Evolutionary conservation across 2,888 invertebrate species (phyloP).

Genomic region (Lagria hirta): DNA sequence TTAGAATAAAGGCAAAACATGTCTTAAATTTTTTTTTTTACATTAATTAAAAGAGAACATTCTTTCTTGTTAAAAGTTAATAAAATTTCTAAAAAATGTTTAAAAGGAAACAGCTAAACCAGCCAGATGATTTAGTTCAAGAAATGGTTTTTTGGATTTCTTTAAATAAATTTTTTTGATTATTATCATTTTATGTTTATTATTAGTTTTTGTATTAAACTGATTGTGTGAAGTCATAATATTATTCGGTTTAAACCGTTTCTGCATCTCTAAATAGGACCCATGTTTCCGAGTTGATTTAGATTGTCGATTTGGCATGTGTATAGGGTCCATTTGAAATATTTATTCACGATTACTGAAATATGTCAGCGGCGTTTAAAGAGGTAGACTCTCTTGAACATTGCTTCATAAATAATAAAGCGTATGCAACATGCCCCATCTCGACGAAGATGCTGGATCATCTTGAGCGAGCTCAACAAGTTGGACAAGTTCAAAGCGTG

Average conservation of each 20-base stretch:
- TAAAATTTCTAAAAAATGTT: no score
- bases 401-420: constrained; percentile 43
- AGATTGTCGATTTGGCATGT: constrained; percentile 31
- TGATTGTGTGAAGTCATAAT: no score
- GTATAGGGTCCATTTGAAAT: constrained; percentile 34
- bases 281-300: constrained; percentile 16
- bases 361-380: constrained; percentile 38
- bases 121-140: no score
- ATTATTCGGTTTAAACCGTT: constrained; percentile 2
- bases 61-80: no score
- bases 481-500: constrained; percentile 22
- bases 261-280: constrained; percentile 9
- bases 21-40: no score
- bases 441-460: constrained; percentile 35
- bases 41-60: no score
- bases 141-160: no score
- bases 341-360: constrained; percentile 39
- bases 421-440: constrained; percentile 34
- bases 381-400: constrained; percentile 33
- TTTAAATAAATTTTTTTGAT: no score
- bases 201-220: no score
- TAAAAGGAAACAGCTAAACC: no score
- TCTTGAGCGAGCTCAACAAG: constrained; percentile 26
- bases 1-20: no score
- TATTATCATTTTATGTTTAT: no score